These are phyloP conservation scores for Rattus norvegicus DNA, from an alignment of 2,113 vertebrate genomes.

Conservation along the genomic window GRCr8 NC_086028.1:63453501-63454000, in stretches of 20 bases:
- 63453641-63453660: not conserved
- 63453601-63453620: not conserved
- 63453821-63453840: not conserved
- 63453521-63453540: not conserved
- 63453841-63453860: not conserved
- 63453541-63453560: not conserved
- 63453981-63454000: not conserved
- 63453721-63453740: not conserved
- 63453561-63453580: not conserved
- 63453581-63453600: not conserved
- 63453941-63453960: not conserved
- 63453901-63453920: not conserved
- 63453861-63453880: too few relatives aligned
- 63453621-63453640: not conserved
- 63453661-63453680: not conserved
- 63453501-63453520: not conserved
- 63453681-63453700: not conserved
- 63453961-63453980: not conserved
- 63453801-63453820: not conserved
- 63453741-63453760: not conserved
- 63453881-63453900: constrained; percentile 2
- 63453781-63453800: not conserved
- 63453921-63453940: not conserved
- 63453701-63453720: not conserved
- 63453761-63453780: not conserved